A percentile compares a stretch with the other conserved stretches of the same genome.
Evolutionary conservation across 2,888 invertebrate genomes (phyloP).

Genomic region (Aproaerema taeniolella): DNA sequence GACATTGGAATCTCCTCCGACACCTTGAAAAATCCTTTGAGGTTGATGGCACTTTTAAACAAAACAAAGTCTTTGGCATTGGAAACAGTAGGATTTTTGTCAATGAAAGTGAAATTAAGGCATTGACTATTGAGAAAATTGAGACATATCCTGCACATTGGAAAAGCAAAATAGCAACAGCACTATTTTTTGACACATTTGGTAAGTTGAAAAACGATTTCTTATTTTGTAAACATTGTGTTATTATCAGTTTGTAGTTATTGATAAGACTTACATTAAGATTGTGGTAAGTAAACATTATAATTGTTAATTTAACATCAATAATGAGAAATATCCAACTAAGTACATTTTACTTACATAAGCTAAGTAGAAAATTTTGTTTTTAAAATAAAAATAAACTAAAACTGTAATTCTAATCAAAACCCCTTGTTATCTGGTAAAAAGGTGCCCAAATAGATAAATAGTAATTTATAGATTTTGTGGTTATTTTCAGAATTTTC

Average conservation of each 20-base stretch:
- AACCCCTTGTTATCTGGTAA: no score
- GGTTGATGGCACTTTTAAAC: conserved; percentile 63
- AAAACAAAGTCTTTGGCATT: conserved; percentile 67
- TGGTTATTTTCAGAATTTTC: conserved; percentile 67
- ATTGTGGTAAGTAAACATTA: not conserved
- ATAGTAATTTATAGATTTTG: no score
- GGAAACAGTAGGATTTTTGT: conserved; percentile 60
- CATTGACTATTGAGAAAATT: conserved; percentile 66
- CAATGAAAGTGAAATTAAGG: conserved; percentile 67
- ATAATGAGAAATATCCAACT: no score
- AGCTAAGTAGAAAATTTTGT: no score
- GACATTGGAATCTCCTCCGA: conserved; percentile 62
- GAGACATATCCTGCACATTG: conserved; percentile 63
- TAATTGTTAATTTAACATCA: no score
- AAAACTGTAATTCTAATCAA: no score
- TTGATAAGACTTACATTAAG: no score
- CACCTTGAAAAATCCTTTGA: conserved; percentile 70
- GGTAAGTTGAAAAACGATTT: conserved; percentile 56
- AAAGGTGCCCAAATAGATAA: no score
- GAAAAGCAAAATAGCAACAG: conserved; percentile 76
- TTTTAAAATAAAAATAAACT: no score
- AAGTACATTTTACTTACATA: no score
- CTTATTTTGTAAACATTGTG: no score
- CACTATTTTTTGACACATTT: conserved; percentile 75
- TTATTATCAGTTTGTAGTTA: no score